These are phyloP conservation scores for Loris lydekkerianus DNA, from an alignment of 2,797 vertebrate genomes.

Conservation along the genomic window DNA sequence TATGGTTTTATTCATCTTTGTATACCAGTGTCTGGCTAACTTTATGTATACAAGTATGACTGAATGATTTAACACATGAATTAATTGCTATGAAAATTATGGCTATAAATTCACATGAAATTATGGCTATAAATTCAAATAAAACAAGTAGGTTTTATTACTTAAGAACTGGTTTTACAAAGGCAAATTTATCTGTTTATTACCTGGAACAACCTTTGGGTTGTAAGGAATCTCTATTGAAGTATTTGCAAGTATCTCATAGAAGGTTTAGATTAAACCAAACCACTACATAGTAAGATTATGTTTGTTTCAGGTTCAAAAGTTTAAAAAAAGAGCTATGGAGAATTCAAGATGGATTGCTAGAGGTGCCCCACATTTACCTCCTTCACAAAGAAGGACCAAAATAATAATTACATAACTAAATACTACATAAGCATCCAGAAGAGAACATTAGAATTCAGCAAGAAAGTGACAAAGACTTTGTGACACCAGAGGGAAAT, in stretches of 20 bases:
- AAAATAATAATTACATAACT: background rate
- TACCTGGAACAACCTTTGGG: background rate
- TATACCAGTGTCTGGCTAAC: background rate
- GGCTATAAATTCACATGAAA: constrained; percentile 26
- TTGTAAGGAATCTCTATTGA: constrained; percentile 17
- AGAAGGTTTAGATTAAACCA: constrained; percentile 14
- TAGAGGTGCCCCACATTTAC: background rate
- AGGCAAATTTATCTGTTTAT: constrained; percentile 39
- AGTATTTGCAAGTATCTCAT: constrained; percentile 23
- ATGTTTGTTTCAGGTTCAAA: constrained; percentile 48
- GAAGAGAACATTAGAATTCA: background rate
- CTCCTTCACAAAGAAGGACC: background rate
- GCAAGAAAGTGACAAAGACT: background rate
- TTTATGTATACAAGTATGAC: constrained; percentile 47
- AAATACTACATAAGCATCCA: background rate
- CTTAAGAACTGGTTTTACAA: constrained; percentile 57
- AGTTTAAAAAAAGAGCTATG: background rate
- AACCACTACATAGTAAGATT: background rate
- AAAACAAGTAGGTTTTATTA: constrained; percentile 28
- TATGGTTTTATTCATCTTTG: constrained; percentile 28
- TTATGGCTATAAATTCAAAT: constrained; percentile 5
- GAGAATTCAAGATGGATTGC: background rate
- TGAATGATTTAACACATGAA: constrained; percentile 41
- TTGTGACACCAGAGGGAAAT: background rate
- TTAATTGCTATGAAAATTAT: constrained; percentile 44